Percentiles rank a stretch among this genome's conserved stretches.
Conservation (phyloP, 2,888 invertebrate genomes). For the Megaustenia siamemsis region DNA sequence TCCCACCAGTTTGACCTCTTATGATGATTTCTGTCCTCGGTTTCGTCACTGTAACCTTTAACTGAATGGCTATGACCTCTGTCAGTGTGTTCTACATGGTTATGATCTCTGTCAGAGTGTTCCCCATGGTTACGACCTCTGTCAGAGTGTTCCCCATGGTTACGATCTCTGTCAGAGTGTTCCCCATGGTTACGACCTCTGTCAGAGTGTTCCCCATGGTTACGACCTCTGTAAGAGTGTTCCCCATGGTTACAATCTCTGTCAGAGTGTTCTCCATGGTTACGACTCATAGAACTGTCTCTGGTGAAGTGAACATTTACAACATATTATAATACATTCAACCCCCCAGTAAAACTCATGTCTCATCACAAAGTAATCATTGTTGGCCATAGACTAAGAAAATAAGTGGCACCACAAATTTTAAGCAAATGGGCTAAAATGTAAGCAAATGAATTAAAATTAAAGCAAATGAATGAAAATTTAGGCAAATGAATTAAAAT, state of each 20-base stretch:
- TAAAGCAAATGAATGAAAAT: too few relatives aligned
- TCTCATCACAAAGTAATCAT: too few relatives aligned
- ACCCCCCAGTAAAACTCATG: neutral
- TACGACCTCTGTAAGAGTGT: constrained; percentile 2
- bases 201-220: neutral
- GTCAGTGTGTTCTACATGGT: neutral
- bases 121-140: constrained; percentile 1
- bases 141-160: neutral
- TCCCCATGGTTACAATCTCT: neutral
- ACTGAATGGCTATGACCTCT: neutral
- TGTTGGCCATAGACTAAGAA: too few relatives aligned
- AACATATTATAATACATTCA: neutral
- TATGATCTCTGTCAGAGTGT: too few relatives aligned
- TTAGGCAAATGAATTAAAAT: too few relatives aligned
- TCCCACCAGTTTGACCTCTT: constrained; percentile 11
- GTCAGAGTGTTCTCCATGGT: neutral
- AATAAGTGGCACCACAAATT: too few relatives aligned
- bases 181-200: constrained; percentile 1
- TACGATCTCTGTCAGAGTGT: too few relatives aligned
- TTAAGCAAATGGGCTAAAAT: too few relatives aligned
- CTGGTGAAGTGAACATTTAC: neutral
- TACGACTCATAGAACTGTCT: neutral
- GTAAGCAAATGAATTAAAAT: too few relatives aligned
- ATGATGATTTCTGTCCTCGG: neutral
- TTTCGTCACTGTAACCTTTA: neutral